phyloP scores from a whole-genome alignment of 2,888 invertebrate genomes.

The Cheilosia grossa region DNA sequence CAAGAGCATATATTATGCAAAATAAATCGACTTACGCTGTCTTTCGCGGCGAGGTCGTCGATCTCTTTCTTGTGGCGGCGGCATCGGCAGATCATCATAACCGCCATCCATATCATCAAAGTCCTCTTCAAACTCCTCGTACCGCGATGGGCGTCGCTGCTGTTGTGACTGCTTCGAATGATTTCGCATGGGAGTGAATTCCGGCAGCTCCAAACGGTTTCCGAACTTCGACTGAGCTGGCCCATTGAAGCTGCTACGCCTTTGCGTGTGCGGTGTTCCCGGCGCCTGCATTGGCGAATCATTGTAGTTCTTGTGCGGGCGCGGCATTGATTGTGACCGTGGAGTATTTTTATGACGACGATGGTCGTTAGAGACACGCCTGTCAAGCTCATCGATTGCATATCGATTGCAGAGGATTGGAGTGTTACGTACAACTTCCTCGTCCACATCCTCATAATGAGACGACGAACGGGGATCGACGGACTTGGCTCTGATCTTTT shows the following conservation, averaged over 20 bases:
- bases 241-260: conserved; percentile 76
- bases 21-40: conserved; percentile 64
- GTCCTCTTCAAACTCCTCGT: conserved; percentile 80
- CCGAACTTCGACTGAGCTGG: conserved; percentile 78
- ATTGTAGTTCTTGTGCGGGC: conserved; percentile 76
- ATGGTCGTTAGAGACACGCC: conserved; percentile 59
- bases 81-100: conserved; percentile 77
- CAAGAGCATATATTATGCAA: too few species aligned
- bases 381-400: conserved; percentile 84
- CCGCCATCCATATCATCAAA: conserved; percentile 78
- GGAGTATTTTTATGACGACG: conserved; percentile 72
- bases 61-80: conserved; percentile 75
- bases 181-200: conserved; percentile 75
- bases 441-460: conserved; percentile 80
- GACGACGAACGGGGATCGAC: conserved; percentile 80
- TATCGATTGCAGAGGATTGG: conserved; percentile 89
- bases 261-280: conserved; percentile 54
- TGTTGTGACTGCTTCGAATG: conserved; percentile 73
- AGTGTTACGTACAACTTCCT: conserved; percentile 83
- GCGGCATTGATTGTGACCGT: conserved; percentile 82
- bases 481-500: conserved; percentile 80
- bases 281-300: conserved; percentile 62
- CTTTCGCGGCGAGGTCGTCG: conserved; percentile 75
- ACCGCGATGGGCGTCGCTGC: conserved; percentile 75
- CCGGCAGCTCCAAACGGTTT: conserved; percentile 80